Percentiles rank a stretch among this genome's conserved stretches.
These are phyloP conservation scores for Bergia puertoricense DNA, from an alignment of 92 coral and sea anemone species.

Conservation along the genomic window DNA sequence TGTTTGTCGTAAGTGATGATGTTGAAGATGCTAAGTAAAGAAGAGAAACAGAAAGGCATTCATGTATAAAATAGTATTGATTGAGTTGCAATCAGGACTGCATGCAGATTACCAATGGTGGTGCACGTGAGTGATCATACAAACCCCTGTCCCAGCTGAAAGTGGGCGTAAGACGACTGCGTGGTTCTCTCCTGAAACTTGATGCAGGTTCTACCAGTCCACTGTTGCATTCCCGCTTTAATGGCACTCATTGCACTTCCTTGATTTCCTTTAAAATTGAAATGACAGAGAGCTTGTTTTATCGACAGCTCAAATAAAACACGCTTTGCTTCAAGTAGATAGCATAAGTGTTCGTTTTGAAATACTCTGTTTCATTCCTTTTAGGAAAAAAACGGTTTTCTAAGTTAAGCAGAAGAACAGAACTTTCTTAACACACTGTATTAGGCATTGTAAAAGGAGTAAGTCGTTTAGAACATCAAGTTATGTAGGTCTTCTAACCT, in stretches of 20 bases:
- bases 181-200: constrained; percentile 10
- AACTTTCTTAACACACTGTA: too few relatives aligned
- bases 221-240: constrained; percentile 36
- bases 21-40: neutral
- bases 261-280: neutral
- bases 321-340: neutral
- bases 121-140: neutral
- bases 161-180: constrained; percentile 14
- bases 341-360: neutral
- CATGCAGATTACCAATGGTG: neutral
- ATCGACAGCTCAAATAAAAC: neutral
- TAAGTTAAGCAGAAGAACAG: neutral
- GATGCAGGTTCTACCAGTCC: constrained; percentile 40
- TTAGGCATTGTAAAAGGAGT: too few relatives aligned
- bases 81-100: neutral
- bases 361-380: neutral
- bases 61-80: neutral
- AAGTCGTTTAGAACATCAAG: too few relatives aligned
- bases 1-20: neutral
- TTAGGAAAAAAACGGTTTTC: neutral
- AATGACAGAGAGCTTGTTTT: neutral
- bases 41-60: too few relatives aligned
- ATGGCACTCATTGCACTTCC: constrained; percentile 30
- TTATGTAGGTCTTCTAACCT: too few relatives aligned
- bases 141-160: constrained; percentile 27